Evolutionary conservation across 2,888 invertebrate genomes (phyloP), one percentile per base, ranked within the genome.

Genomic region (Polydrusus cervinus): DNA sequence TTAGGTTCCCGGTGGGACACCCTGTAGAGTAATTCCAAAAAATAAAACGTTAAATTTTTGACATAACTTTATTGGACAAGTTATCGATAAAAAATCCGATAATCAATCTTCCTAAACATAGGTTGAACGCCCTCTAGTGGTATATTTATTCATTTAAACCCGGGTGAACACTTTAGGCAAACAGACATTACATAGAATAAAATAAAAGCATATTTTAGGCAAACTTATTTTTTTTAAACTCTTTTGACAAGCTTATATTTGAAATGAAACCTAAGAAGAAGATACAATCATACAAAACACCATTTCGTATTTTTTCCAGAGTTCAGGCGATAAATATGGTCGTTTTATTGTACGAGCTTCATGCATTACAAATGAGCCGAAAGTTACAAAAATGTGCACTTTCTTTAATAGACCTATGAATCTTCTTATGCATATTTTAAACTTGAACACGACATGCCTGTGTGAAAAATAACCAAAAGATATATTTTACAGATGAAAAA

Each of bases 311-410:
- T 73, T 74, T 74, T 74, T 68, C 30, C 68, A 16, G 40, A 57
- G 18, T 71, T 60, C 53, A 11, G 53, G 67, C 71, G 62, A 75
- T 71, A 68, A 71, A 71, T 66, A 64, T 45, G 34, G 18, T 38
- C 20, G 62, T 49, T 75, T 71, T 75, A 71, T 71, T 61, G 71
- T 67, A 43, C 66, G 40, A 62, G 75, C 49, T 68, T 75, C 75
- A 71, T 75, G 75, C 75, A 75, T 75, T 75, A 75, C 75, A 75
- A 75, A 75, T 75, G 75, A 71, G 75, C 55, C 34, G 45, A 71
- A 71, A 75, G 65, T 72, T 72, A 76, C 76, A 72, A 72, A 72
- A 76, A 72, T 72, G 76, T 76, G 76, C 76, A 76, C 76, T 76
- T 76, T 69, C 76, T 76, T 76, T 72, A 76, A 76, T 72, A 40